A percentile compares a stretch with the other conserved stretches of the same genome.
phyloP scores from a whole-genome alignment of 2,888 invertebrate genomes.

The Archaeoteleia sp. region DNA sequence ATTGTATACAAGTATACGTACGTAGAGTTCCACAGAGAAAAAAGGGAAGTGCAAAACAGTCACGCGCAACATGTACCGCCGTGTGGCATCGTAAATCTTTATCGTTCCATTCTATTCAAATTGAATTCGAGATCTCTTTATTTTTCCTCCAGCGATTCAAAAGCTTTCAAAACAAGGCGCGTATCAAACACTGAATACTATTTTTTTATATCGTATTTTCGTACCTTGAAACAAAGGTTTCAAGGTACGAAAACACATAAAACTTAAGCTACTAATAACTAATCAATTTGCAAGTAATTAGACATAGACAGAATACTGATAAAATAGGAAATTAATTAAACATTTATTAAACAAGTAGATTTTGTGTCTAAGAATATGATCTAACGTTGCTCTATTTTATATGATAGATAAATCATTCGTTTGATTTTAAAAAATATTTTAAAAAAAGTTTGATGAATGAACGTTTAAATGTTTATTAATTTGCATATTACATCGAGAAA shows the following conservation, averaged over 20 bases:
- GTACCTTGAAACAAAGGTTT: slow-evolving; percentile 1
- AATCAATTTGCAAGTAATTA: too few relatives aligned
- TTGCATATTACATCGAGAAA: too few relatives aligned
- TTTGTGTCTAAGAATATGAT: too few relatives aligned
- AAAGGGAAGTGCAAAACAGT: slow-evolving; percentile 49
- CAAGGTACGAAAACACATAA: slow-evolving; percentile 6
- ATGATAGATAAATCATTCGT: too few relatives aligned
- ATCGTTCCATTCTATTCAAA: slow-evolving; percentile 49
- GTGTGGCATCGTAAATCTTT: slow-evolving; percentile 45
- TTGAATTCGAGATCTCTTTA: slow-evolving; percentile 45
- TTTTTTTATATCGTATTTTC: too few relatives aligned
- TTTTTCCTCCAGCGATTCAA: slow-evolving; percentile 28
- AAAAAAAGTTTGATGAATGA: too few relatives aligned
- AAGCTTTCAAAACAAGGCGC: slow-evolving; percentile 30
- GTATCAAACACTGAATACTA: neutral
- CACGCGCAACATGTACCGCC: slow-evolving; percentile 33
- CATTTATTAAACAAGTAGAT: too few relatives aligned
- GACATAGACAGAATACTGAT: too few relatives aligned
- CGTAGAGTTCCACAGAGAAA: slow-evolving; percentile 18
- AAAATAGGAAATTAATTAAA: too few relatives aligned
- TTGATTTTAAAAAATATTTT: too few relatives aligned
- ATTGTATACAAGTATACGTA: slow-evolving; percentile 38
- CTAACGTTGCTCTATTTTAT: too few relatives aligned
- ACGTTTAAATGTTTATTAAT: too few relatives aligned
- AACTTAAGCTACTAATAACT: slow-evolving; percentile 1